A percentile compares a stretch with the other conserved stretches of the same genome.
phyloP scores from a whole-genome alignment of 2,888 invertebrate species.

The Autographa gamma region DNA sequence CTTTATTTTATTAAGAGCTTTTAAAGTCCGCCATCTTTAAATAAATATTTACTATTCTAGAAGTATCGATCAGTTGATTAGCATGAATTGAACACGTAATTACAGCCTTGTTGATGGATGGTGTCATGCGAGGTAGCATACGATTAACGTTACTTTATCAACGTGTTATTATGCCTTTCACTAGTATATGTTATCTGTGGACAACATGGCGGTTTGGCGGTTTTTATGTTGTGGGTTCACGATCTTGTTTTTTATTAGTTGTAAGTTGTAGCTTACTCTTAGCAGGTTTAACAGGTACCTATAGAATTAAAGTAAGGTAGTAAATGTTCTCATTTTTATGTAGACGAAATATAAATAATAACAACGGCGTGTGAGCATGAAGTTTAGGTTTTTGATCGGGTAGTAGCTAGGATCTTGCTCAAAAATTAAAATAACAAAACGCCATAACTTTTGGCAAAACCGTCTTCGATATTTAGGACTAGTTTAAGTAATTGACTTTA shows the following conservation, averaged over 20 bases:
- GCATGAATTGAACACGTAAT: slow-evolving; percentile 37
- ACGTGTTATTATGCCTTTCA: slow-evolving; percentile 52
- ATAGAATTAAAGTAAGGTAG: neutral
- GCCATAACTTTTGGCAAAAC: too few species aligned
- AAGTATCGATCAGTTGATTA: slow-evolving; percentile 11
- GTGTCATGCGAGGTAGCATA: slow-evolving; percentile 43
- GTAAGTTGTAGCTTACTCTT: neutral
- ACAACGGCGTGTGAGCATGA: neutral
- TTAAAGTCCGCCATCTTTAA: neutral
- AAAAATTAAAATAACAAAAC: too few species aligned
- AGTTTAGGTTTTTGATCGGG: neutral
- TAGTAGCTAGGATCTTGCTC: too few species aligned
- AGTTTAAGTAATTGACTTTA: too few species aligned
- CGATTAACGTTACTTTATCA: slow-evolving; percentile 33
- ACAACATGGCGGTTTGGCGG: slow-evolving; percentile 7
- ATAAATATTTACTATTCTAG: slow-evolving; percentile 2
- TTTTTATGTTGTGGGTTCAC: slow-evolving; percentile 14
- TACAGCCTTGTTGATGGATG: slow-evolving; percentile 23
- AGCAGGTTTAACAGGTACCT: neutral
- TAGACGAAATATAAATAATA: neutral
- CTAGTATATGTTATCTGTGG: slow-evolving; percentile 46
- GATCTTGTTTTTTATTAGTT: neutral
- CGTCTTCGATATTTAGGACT: too few species aligned
- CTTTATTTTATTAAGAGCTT: too few species aligned
- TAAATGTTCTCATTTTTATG: neutral